Evolutionary conservation across 2,888 invertebrate genomes (phyloP).

Genomic region (Sarcophaga rosellei): DNA sequence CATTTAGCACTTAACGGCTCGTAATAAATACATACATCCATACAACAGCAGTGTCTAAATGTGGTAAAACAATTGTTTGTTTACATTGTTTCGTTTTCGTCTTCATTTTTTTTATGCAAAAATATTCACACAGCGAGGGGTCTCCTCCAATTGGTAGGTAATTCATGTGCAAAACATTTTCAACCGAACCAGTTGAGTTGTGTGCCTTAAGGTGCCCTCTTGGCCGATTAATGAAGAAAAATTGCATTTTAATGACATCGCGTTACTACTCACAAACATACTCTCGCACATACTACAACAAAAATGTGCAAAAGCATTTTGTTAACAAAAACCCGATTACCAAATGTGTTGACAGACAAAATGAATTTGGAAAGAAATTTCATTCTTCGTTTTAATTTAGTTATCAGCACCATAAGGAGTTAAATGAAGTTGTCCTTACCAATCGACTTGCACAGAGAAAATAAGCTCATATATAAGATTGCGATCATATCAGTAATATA

Average conservation of each 20-base stretch:
- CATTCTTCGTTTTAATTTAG: background rate
- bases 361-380: background rate
- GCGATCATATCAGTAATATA: too few relatives aligned
- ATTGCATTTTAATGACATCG: conserved; percentile 77
- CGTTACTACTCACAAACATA: background rate
- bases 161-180: conserved; percentile 10
- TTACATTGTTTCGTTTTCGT: too few relatives aligned
- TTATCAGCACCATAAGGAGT: too few relatives aligned
- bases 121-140: conserved; percentile 43
- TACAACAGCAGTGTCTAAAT: conserved; percentile 39
- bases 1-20: conserved; percentile 78
- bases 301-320: conserved; percentile 63
- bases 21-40: conserved; percentile 17
- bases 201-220: conserved; percentile 15
- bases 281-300: conserved; percentile 13
- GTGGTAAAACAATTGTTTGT: conserved; percentile 63
- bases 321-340: conserved; percentile 29
- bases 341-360: conserved; percentile 59
- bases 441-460: too few relatives aligned
- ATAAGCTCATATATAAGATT: too few relatives aligned
- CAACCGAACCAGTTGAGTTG: conserved; percentile 34
- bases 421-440: too few relatives aligned
- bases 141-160: conserved; percentile 14
- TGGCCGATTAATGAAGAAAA: conserved; percentile 76
- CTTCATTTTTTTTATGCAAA: conserved; percentile 3